Percentiles rank a stretch among this genome's conserved stretches.
Evolutionary conservation across 1,140 invertebrate genomes (phyloP).

Genomic region (Papilio machaon): DNA sequence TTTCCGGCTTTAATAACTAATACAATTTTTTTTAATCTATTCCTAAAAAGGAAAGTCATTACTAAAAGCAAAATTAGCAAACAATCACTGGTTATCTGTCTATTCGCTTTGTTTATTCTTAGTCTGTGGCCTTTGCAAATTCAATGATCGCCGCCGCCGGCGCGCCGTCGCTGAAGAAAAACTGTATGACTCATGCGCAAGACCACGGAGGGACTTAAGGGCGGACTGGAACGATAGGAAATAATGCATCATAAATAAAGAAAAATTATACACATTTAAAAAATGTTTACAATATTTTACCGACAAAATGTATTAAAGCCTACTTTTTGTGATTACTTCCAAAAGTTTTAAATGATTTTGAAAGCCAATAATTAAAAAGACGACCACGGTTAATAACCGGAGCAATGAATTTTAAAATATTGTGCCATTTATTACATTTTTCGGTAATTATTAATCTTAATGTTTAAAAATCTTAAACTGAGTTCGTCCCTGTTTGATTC

Average conservation of each 20-base stretch:
- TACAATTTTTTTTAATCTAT: neutral
- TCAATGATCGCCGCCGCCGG: conserved; percentile 45
- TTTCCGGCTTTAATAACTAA: neutral
- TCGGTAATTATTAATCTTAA: neutral
- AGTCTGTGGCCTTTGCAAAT: conserved; percentile 47
- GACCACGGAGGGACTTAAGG: conserved; percentile 39
- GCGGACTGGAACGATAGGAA: neutral
- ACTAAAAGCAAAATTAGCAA: neutral
- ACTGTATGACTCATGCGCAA: conserved; percentile 49
- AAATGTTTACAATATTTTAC: too few species aligned
- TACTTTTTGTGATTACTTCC: too few species aligned
- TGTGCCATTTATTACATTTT: too few species aligned
- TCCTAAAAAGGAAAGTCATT: neutral
- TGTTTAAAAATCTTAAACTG: neutral
- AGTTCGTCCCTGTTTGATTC: conserved; percentile 18
- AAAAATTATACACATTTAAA: too few species aligned
- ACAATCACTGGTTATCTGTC: conserved; percentile 18
- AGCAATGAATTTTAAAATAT: too few species aligned
- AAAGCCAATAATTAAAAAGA: too few species aligned
- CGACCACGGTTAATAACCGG: too few species aligned
- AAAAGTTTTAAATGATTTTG: too few species aligned
- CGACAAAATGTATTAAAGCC: too few species aligned
- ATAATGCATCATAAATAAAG: neutral
- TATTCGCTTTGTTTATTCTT: conserved; percentile 33
- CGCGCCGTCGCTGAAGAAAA: conserved; percentile 48